A percentile compares a stretch with the other conserved stretches of the same genome.
Conservation (phyloP, 2,888 invertebrate genomes). For the Disparrhopalites patrizii region DNA sequence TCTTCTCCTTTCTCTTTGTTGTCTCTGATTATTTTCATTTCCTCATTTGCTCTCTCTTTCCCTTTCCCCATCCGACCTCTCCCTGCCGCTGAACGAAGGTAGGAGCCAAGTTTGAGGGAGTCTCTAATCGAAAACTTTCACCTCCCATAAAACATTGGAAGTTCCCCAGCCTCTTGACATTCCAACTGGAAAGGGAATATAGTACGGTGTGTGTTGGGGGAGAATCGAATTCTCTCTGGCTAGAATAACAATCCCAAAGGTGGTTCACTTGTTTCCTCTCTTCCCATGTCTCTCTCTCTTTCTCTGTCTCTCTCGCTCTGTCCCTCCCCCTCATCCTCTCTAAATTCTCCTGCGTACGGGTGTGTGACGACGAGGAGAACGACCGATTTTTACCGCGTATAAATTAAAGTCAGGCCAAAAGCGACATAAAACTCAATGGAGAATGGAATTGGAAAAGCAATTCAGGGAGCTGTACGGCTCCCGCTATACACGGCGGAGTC, state of each 20-base stretch:
- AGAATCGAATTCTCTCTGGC: conserved; percentile 4
- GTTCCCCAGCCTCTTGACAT: conserved; percentile 6
- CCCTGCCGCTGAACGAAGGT: background rate
- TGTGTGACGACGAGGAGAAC: conserved; percentile 2
- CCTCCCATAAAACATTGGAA: conserved; percentile 9
- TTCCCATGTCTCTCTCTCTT: too few species aligned
- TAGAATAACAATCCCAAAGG: conserved; percentile 10
- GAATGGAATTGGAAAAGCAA: conserved; percentile 11
- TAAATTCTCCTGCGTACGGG: conserved; percentile 6
- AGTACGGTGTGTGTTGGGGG: too few species aligned
- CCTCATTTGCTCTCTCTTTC: too few species aligned
- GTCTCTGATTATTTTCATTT: too few species aligned
- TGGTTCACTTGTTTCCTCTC: conserved; percentile 6
- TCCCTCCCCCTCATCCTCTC: too few species aligned
- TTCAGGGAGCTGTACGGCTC: background rate
- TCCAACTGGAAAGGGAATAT: too few species aligned
- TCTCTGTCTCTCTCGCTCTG: too few species aligned
- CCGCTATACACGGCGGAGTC: too few species aligned
- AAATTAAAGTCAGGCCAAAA: background rate
- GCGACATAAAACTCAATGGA: conserved; percentile 5
- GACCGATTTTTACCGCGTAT: conserved; percentile 5
- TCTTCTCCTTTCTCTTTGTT: too few species aligned
- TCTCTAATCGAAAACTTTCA: conserved; percentile 11
- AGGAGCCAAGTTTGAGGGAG: background rate
- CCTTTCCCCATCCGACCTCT: background rate